Conservation (phyloP, 37 sponge, comb jelly and placozoan species). For the Ephydatia muelleri region DNA sequence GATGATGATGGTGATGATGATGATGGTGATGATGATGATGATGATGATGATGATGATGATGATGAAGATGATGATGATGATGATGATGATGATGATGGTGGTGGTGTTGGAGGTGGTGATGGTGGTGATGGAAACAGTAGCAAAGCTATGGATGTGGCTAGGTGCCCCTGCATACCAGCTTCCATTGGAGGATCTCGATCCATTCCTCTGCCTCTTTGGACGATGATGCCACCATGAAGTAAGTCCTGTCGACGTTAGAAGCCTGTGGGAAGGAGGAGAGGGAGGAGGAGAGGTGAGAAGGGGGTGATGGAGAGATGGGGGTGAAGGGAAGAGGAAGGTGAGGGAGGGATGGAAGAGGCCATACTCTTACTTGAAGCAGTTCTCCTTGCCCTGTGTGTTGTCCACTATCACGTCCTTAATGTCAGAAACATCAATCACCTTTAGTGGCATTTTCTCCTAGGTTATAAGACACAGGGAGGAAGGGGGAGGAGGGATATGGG, state of each 20-base stretch:
- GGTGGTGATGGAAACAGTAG: too few species aligned
- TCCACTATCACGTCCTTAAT: too few species aligned
- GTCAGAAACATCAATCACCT: too few species aligned
- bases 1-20: too few species aligned
- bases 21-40: too few species aligned
- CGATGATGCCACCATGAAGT: constrained; percentile 56
- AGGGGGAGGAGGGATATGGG: not conserved
- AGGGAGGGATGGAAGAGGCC: not conserved
- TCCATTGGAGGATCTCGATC: constrained; percentile 72
- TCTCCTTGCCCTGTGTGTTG: too few species aligned
- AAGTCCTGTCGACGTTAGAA: constrained; percentile 57
- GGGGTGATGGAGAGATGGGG: not conserved
- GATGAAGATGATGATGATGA: too few species aligned
- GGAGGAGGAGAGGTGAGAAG: not conserved
- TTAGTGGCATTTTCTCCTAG: not conserved
- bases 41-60: too few species aligned
- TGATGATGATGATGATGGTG: too few species aligned
- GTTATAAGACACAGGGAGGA: too few species aligned
- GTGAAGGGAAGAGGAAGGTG: not conserved
- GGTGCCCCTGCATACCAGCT: constrained; percentile 33
- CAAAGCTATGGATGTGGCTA: not conserved
- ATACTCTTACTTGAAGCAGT: too few species aligned
- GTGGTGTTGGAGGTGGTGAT: too few species aligned
- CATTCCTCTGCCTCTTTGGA: constrained; percentile 68
- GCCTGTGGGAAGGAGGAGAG: not conserved